Conservation (phyloP, 2,888 invertebrate genomes). For the Eilema depressum region DNA sequence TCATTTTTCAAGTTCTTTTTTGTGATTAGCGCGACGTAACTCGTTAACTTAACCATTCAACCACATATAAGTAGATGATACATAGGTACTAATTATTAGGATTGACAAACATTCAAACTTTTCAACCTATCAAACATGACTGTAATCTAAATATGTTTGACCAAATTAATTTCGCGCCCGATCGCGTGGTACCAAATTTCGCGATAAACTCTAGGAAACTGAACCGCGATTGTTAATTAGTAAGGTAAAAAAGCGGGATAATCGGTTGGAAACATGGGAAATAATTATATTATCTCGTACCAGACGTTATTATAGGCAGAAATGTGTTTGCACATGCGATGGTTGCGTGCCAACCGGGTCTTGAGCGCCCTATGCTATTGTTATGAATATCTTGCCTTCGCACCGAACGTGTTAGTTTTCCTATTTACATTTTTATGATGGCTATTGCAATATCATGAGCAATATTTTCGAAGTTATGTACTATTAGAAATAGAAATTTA, state of each 20-base stretch:
- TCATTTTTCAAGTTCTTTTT: no score
- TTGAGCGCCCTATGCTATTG: constrained; percentile 46
- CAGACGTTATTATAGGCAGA: constrained; percentile 60
- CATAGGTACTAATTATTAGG: background rate
- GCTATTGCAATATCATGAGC: constrained; percentile 42
- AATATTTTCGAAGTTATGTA: constrained; percentile 32
- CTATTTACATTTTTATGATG: constrained; percentile 53
- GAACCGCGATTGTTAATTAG: constrained; percentile 55
- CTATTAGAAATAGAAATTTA: constrained; percentile 17
- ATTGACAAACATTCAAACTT: constrained; percentile 37
- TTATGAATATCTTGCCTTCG: constrained; percentile 54
- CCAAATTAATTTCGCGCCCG: constrained; percentile 54
- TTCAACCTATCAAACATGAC: constrained; percentile 45
- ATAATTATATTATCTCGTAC: constrained; percentile 76
- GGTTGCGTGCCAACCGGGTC: constrained; percentile 49
- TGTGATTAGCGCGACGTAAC: no score
- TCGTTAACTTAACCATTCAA: no score
- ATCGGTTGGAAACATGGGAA: constrained; percentile 57
- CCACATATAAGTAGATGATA: background rate
- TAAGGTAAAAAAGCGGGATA: constrained; percentile 56
- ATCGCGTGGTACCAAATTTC: constrained; percentile 41
- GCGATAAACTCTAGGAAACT: constrained; percentile 52
- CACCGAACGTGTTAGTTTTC: constrained; percentile 43
- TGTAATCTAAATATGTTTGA: constrained; percentile 59
- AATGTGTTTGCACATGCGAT: constrained; percentile 69